These are phyloP conservation scores for Euura lappo DNA, from an alignment of 1,140 invertebrate genomes.

Conservation along the genomic window DNA sequence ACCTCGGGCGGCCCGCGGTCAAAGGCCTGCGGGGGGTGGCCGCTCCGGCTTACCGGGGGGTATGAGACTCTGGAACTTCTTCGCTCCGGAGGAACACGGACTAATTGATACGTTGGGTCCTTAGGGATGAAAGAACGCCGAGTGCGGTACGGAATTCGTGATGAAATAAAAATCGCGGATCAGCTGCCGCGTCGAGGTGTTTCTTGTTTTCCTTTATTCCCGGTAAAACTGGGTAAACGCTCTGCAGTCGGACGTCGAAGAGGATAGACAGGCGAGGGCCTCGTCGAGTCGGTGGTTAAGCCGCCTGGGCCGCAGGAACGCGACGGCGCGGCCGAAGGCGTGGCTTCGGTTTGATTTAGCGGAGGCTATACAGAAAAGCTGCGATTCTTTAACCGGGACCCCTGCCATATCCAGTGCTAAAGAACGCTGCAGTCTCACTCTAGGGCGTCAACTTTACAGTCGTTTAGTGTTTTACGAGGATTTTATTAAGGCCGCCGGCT, in stretches of 20 bases:
- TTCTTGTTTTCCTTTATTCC: no score
- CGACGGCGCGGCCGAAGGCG: conserved; percentile 45
- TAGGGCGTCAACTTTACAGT: conserved; percentile 60
- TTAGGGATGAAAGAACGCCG: background rate
- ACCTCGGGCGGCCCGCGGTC: conserved; percentile 58
- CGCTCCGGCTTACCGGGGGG: background rate
- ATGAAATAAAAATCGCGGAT: no score
- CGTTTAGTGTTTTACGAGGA: conserved; percentile 62
- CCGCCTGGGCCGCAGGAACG: conserved; percentile 37
- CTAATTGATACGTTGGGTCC: conserved; percentile 58
- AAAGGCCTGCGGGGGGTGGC: conserved; percentile 59
- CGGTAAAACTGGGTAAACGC: no score
- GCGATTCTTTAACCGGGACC: no score
- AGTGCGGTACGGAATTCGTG: background rate
- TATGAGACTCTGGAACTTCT: background rate
- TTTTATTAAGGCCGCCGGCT: conserved; percentile 57
- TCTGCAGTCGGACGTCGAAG: no score
- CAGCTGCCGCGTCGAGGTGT: no score
- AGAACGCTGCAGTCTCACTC: conserved; percentile 36
- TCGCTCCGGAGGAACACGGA: conserved; percentile 54
- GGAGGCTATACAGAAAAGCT: conserved; percentile 16
- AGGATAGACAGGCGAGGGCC: no score
- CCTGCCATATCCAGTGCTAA: conserved; percentile 26
- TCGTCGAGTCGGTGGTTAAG: no score
- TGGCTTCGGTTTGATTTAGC: conserved; percentile 58